Conservation (phyloP, 2,888 invertebrate genomes). For the Clunio marinus region DNA sequence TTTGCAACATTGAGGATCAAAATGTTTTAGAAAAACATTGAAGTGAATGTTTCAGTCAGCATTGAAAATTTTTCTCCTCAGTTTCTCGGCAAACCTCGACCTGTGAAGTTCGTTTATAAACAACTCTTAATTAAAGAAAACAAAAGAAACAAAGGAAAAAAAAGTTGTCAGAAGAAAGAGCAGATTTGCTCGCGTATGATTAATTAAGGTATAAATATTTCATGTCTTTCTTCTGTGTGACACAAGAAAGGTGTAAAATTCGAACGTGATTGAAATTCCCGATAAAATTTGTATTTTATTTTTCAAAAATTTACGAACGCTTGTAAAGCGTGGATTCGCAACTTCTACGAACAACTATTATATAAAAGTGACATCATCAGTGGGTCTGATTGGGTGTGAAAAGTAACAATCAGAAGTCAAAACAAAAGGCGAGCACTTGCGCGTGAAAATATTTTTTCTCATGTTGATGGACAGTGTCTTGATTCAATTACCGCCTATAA, state of each 20-base stretch:
- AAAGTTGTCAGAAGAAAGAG: not conserved
- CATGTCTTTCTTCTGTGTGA: not conserved
- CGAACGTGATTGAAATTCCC: not conserved
- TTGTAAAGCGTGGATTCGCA: not conserved
- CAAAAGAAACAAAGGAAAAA: conserved; percentile 3
- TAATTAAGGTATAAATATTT: conserved; percentile 6
- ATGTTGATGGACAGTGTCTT: no score
- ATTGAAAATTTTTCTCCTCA: no score
- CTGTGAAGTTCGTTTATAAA: no score
- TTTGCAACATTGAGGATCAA: no score
- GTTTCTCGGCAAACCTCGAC: no score
- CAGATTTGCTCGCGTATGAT: not conserved
- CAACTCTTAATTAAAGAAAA: no score
- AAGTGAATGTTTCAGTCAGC: no score
- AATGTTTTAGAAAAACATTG: no score
- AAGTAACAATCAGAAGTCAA: conserved; percentile 8
- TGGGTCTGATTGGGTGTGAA: conserved; percentile 13
- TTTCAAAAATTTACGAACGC: not conserved
- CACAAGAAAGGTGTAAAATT: not conserved
- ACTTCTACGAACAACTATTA: no score
- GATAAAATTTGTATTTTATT: not conserved
- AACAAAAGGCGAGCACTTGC: conserved; percentile 7
- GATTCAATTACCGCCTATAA: not conserved
- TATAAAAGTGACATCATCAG: conserved; percentile 16
- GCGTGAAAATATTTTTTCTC: not conserved